Conservation (phyloP, 2,888 invertebrate species). For the Oscheius sp. region DNA sequence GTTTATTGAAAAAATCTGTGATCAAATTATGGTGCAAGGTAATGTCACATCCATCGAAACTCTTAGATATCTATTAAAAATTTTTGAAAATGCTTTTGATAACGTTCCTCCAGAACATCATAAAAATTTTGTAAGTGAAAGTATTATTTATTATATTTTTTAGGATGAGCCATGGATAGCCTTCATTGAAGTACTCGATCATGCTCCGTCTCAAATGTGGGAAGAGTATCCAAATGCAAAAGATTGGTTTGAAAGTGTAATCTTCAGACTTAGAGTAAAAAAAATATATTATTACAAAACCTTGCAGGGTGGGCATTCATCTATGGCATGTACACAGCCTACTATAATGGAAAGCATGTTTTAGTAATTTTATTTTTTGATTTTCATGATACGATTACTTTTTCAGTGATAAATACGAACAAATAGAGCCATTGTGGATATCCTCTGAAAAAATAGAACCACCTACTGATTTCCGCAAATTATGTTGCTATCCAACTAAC, state of each 20-base stretch:
- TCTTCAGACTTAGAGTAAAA: background rate
- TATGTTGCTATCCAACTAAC: slow-evolving; percentile 70
- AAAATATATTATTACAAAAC: too few relatives aligned
- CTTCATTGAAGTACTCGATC: background rate
- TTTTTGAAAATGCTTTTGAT: too few relatives aligned
- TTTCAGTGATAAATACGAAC: too few relatives aligned
- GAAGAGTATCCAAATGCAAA: background rate
- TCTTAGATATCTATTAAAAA: background rate
- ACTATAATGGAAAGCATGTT: too few relatives aligned
- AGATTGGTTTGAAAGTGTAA: background rate
- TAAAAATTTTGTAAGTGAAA: background rate
- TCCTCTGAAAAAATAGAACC: slow-evolving; percentile 51
- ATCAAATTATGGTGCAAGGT: background rate
- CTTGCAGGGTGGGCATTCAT: too few relatives aligned
- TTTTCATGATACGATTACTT: too few relatives aligned
- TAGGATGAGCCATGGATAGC: background rate
- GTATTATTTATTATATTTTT: background rate
- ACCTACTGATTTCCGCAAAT: slow-evolving; percentile 72
- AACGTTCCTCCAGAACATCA: background rate
- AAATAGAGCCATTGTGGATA: too few relatives aligned
- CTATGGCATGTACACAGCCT: too few relatives aligned
- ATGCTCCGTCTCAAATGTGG: slow-evolving; percentile 1
- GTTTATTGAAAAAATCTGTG: background rate
- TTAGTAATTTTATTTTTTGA: too few relatives aligned
- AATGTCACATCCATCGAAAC: background rate